Evolutionary conservation across 2,797 vertebrate species (phyloP), one percentile per base, ranked within the genome.

Genomic region (Merluccius polli): DNA sequence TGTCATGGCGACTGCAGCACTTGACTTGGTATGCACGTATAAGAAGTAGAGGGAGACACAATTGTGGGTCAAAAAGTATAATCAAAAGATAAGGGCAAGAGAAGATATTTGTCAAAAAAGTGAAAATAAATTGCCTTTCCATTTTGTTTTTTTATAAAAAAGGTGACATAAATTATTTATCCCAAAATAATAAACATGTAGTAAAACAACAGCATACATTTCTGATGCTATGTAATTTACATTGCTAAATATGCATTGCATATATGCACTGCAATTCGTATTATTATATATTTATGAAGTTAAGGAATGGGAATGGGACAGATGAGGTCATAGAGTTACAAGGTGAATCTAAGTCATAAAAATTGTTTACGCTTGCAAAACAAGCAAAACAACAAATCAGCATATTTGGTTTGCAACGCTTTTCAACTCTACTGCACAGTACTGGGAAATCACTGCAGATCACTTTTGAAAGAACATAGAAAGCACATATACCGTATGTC

Each of bases 1-100:
- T 91, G 86, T 90, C 86, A 90, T 90, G 87, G 86, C 88, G 87
- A 89, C 89, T 83, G 85, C 82, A 87, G 81, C 83, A 87, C 80
- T 82, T 84, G 83, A 90, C 83, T 89, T 90, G 72, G 79, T 82
- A 81, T 85, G 88, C 86, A 74, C 3, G 10, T 27, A 27, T 11
- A 13, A 11, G 1, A 63, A 63, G 59, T 12, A 24, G n/a, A 27
- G 24, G 24, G 24, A 16, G 52, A n/a, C 52, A 8, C 5, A n/a
- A n/a, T 10, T 27, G 24, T 63, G 27, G 27, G 11, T 63, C 9
- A 24, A 63, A 15, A 21, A 48, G 44, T 59, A 10, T 59, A 24
- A 24, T 59, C 52, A n/a, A 59, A 63, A 10, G 59, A 2, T 12
- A 27, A 63, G 24, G n/a, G 41, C 59, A 63, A 63, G 24, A 27